phyloP scores from a whole-genome alignment of 2,113 vertebrate genomes.

The Apistogramma diplotaenia region DNA sequence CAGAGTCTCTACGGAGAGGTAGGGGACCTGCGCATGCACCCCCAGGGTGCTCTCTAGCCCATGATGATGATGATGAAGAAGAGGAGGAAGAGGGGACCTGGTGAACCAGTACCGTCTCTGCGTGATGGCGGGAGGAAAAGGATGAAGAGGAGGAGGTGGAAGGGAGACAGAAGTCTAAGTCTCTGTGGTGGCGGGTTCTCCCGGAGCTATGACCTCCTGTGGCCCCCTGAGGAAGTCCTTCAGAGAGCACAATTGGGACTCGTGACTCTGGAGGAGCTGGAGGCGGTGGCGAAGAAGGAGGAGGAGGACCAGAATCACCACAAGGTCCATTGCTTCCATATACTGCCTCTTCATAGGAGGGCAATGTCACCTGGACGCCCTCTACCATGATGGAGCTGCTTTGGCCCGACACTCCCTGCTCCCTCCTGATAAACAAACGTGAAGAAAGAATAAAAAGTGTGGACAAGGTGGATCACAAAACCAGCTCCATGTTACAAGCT shows the following conservation, averaged over 20 bases:
- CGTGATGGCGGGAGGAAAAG: constrained; percentile 74
- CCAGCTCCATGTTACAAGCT: background rate
- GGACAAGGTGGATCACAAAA: background rate
- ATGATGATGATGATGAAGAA: constrained; percentile 84
- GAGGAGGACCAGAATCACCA: constrained; percentile 34
- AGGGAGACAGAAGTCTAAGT: constrained; percentile 80
- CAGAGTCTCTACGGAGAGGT: constrained; percentile 85
- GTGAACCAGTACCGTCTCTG: constrained; percentile 94
- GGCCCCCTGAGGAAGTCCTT: constrained; percentile 79
- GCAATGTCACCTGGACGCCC: constrained; percentile 92
- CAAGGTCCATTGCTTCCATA: constrained; percentile 87
- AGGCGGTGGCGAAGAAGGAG: constrained; percentile 55
- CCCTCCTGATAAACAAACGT: constrained; percentile 79
- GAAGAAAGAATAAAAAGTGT: background rate
- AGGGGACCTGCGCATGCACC: constrained; percentile 72
- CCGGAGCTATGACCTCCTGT: constrained; percentile 72
- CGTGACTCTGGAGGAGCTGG: constrained; percentile 82
- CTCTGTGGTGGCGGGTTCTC: constrained; percentile 69
- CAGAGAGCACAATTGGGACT: constrained; percentile 93
- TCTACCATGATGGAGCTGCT: constrained; percentile 93
- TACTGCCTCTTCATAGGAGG: constrained; percentile 97
- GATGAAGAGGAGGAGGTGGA: constrained; percentile 83
- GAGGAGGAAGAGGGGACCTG: constrained; percentile 82
- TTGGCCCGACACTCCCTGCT: constrained; percentile 91
- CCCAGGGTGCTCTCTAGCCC: constrained; percentile 83